Conservation (phyloP, 2,888 invertebrate genomes). For the Ethmia dodecea region DNA sequence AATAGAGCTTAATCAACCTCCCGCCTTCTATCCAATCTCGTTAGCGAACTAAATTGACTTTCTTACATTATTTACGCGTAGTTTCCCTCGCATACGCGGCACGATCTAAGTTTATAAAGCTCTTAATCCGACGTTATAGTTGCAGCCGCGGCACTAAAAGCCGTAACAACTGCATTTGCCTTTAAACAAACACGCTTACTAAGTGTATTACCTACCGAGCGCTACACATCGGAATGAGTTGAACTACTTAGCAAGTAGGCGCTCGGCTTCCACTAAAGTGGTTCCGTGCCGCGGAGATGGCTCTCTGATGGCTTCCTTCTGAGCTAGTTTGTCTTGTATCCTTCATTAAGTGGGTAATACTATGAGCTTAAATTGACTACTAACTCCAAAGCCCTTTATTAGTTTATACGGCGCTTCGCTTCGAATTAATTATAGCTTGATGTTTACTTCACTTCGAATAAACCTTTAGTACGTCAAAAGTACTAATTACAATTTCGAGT, state of each 20-base stretch:
- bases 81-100: slow-evolving; percentile 39
- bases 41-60: slow-evolving; percentile 63
- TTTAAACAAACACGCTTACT: slow-evolving; percentile 50
- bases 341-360: slow-evolving; percentile 52
- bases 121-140: slow-evolving; percentile 46
- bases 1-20: slow-evolving; percentile 60
- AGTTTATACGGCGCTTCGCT: slow-evolving; percentile 24
- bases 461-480: too few species aligned
- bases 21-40: slow-evolving; percentile 60
- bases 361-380: slow-evolving; percentile 40
- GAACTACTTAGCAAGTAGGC: slow-evolving; percentile 51
- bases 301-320: slow-evolving; percentile 48
- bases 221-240: slow-evolving; percentile 49
- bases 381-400: slow-evolving; percentile 32
- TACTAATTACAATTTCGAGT: too few species aligned
- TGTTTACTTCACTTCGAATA: slow-evolving; percentile 17
- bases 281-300: slow-evolving; percentile 47
- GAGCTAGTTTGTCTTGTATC: slow-evolving; percentile 54
- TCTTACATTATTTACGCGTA: slow-evolving; percentile 46
- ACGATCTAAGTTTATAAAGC: slow-evolving; percentile 50
- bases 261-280: slow-evolving; percentile 48
- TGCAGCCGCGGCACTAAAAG: slow-evolving; percentile 43
- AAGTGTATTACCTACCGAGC: slow-evolving; percentile 51
- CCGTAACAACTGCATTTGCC: slow-evolving; percentile 57
- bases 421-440: slow-evolving; percentile 32